A percentile compares a stretch with the other conserved stretches of the same genome.
These are phyloP conservation scores for Heliconius cydno DNA, from an alignment of 2,888 invertebrate genomes.

Conservation along the genomic window DNA sequence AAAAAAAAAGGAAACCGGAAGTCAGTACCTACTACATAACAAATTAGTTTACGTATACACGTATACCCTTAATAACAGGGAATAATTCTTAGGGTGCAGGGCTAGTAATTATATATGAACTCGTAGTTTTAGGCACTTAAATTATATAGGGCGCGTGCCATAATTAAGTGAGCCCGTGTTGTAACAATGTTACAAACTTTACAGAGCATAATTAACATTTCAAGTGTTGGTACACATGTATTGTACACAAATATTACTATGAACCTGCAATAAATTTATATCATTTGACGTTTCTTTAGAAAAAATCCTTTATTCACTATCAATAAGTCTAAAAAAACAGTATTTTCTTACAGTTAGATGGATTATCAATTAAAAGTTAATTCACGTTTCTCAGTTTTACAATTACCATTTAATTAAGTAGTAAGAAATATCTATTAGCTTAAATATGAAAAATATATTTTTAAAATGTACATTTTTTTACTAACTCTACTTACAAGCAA, in stretches of 20 bases:
- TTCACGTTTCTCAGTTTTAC: no score
- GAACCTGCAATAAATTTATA: neutral
- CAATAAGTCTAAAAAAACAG: neutral
- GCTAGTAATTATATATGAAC: constrained; percentile 4
- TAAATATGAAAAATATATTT: neutral
- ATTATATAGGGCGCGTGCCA: constrained; percentile 16
- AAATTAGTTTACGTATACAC: neutral
- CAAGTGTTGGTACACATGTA: neutral
- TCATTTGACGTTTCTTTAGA: neutral
- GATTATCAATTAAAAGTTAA: neutral
- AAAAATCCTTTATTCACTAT: neutral
- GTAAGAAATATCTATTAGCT: neutral
- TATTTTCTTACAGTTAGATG: neutral
- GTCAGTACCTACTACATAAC: neutral
- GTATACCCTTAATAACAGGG: neutral
- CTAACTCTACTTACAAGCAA: neutral
- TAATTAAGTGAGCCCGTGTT: constrained; percentile 22
- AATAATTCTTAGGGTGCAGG: neutral
- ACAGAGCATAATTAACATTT: constrained; percentile 15
- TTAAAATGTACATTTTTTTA: neutral
- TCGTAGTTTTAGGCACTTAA: constrained; percentile 17
- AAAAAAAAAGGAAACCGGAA: neutral
- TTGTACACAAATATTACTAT: neutral
- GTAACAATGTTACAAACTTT: constrained; percentile 20
- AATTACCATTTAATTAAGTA: neutral